Conservation (phyloP, 2,888 invertebrate species). For the Eupithecia subumbrata region DNA sequence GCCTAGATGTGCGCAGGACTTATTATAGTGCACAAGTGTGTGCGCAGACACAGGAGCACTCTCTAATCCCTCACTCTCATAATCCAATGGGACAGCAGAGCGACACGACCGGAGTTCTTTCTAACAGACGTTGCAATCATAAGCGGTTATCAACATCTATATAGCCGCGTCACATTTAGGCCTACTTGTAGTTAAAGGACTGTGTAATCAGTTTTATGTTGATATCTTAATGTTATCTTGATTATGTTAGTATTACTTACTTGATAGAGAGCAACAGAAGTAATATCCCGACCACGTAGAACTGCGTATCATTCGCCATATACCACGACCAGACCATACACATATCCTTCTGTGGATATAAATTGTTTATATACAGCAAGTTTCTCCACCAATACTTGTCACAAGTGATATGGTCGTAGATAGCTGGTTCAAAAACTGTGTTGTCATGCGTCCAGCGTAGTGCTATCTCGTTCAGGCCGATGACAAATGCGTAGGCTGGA, state of each 20-base stretch:
- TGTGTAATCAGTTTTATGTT: background rate
- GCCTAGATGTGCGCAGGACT: too few species aligned
- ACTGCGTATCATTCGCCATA: slow-evolving; percentile 91
- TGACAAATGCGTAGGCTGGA: slow-evolving; percentile 91
- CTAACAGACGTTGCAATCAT: background rate
- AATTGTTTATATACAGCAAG: slow-evolving; percentile 91
- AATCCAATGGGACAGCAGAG: too few species aligned
- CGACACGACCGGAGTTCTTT: background rate
- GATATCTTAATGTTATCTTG: background rate
- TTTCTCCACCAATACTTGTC: slow-evolving; percentile 93
- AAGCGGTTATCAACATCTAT: background rate
- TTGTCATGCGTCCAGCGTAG: slow-evolving; percentile 88
- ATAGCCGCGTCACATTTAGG: background rate
- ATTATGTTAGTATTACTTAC: slow-evolving; percentile 74
- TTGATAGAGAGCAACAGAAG: slow-evolving; percentile 87
- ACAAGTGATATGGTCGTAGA: slow-evolving; percentile 89
- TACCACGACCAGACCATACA: slow-evolving; percentile 94
- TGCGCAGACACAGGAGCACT: too few species aligned
- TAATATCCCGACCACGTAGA: slow-evolving; percentile 88
- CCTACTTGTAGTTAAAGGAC: background rate
- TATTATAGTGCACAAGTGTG: too few species aligned
- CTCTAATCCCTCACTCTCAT: too few species aligned
- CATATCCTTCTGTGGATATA: slow-evolving; percentile 89
- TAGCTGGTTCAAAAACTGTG: slow-evolving; percentile 89
- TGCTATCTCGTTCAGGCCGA: slow-evolving; percentile 89